Conservation (phyloP, 1,140 invertebrate species). For the Drosophila bocki region DNA sequence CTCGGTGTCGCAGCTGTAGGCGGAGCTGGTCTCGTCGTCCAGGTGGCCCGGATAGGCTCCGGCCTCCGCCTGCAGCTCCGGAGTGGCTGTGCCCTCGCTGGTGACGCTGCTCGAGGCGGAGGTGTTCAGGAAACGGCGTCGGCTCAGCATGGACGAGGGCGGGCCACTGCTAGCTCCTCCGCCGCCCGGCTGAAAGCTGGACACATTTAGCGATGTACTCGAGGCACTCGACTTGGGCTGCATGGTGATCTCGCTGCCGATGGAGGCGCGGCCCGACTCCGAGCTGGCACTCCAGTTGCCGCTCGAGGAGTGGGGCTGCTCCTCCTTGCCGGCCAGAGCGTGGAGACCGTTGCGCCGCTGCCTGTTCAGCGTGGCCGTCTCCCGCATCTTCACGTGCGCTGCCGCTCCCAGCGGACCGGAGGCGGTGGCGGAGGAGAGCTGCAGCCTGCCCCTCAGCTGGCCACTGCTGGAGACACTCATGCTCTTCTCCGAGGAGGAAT, state of each 20-base stretch:
- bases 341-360: slow-evolving; percentile 86
- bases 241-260: slow-evolving; percentile 92
- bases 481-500: slow-evolving; percentile 90
- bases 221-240: slow-evolving; percentile 90
- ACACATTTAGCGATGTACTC: slow-evolving; percentile 88
- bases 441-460: slow-evolving; percentile 76
- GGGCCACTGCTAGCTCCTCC: slow-evolving; percentile 86
- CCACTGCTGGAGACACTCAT: slow-evolving; percentile 85
- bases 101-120: slow-evolving; percentile 93
- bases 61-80: slow-evolving; percentile 89
- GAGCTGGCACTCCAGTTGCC: slow-evolving; percentile 97
- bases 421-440: slow-evolving; percentile 44
- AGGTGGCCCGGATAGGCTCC: slow-evolving; percentile 87
- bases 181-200: slow-evolving; percentile 86
- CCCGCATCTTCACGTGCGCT: slow-evolving; percentile 89
- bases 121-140: slow-evolving; percentile 89
- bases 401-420: slow-evolving; percentile 38
- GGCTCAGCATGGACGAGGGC: slow-evolving; percentile 89
- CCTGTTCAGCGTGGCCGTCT: slow-evolving; percentile 88
- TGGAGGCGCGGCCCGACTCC: slow-evolving; percentile 93
- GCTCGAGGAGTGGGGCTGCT: slow-evolving; percentile 94
- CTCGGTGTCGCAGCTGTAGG: slow-evolving; percentile 98
- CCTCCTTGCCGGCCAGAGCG: slow-evolving; percentile 86
- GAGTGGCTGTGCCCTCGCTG: slow-evolving; percentile 93
- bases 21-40: slow-evolving; percentile 96